Conservation (phyloP, 2,888 invertebrate species). For the Thymelicus sylvestris region DNA sequence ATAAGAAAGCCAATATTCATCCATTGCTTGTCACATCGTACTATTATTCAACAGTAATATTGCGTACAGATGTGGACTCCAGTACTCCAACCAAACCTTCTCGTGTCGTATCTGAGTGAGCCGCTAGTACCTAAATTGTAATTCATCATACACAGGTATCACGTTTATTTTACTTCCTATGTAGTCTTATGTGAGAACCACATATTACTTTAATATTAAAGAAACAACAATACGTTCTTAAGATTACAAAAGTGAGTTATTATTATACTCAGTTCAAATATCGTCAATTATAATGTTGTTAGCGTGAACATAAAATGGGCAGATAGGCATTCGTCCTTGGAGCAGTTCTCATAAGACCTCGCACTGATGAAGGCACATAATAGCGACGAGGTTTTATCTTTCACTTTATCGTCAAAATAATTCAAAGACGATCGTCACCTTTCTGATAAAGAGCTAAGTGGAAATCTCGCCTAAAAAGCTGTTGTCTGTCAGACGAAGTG, state of each 20-base stretch:
- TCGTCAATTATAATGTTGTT: slow-evolving; percentile 18
- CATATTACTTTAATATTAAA: not conserved
- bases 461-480: slow-evolving; percentile 12
- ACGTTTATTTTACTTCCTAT: too few relatives aligned
- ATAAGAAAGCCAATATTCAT: too few relatives aligned
- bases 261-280: slow-evolving; percentile 12
- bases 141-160: too few relatives aligned
- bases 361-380: slow-evolving; percentile 14
- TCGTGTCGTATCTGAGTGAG: too few relatives aligned
- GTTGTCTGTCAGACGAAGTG: slow-evolving; percentile 10
- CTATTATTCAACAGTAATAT: too few relatives aligned
- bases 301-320: slow-evolving; percentile 21
- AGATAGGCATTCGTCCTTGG: slow-evolving; percentile 12
- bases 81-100: too few relatives aligned
- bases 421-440: slow-evolving; percentile 17
- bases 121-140: too few relatives aligned
- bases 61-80: too few relatives aligned
- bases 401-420: slow-evolving; percentile 26
- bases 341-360: slow-evolving; percentile 6
- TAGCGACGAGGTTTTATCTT: slow-evolving; percentile 22
- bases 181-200: not conserved
- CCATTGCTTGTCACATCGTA: too few relatives aligned
- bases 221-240: not conserved
- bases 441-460: slow-evolving; percentile 16
- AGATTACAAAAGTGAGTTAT: not conserved